Evolutionary conservation across 2,888 invertebrate genomes (phyloP).

Genomic region (Lymantria monacha): DNA sequence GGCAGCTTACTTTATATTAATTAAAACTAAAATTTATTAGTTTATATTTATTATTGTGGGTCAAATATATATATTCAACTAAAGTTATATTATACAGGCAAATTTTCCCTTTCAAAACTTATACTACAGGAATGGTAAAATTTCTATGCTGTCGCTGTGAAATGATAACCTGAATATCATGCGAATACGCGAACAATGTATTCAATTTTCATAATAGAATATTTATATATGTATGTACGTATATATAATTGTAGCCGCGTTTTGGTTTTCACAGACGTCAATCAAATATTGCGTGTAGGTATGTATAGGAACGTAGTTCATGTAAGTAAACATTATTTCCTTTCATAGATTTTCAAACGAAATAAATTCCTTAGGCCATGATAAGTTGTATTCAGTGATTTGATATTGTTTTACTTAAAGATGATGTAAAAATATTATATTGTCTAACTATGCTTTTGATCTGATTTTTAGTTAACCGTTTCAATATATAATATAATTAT

Average conservation of each 20-base stretch:
- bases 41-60: too few relatives aligned
- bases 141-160: conserved; percentile 20
- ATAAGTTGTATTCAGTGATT: not conserved
- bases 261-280: not conserved
- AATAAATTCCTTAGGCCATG: not conserved
- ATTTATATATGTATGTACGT: not conserved
- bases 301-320: not conserved
- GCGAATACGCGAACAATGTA: not conserved
- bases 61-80: too few relatives aligned
- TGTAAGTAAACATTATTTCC: not conserved
- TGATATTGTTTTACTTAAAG: not conserved
- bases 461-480: too few relatives aligned
- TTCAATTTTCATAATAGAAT: not conserved
- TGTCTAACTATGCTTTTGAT: too few relatives aligned
- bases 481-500: too few relatives aligned
- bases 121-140: conserved; percentile 26
- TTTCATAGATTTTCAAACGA: not conserved
- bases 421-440: not conserved
- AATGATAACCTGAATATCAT: conserved; percentile 27
- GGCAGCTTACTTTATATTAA: too few relatives aligned
- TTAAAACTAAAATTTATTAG: too few relatives aligned
- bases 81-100: conserved; percentile 7
- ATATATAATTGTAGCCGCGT: not conserved
- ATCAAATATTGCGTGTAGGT: not conserved
- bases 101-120: conserved; percentile 25